Evolutionary conservation across 2,888 invertebrate genomes (phyloP), one percentile per base, ranked within the genome.

Genomic region (Eurytoma californica): DNA sequence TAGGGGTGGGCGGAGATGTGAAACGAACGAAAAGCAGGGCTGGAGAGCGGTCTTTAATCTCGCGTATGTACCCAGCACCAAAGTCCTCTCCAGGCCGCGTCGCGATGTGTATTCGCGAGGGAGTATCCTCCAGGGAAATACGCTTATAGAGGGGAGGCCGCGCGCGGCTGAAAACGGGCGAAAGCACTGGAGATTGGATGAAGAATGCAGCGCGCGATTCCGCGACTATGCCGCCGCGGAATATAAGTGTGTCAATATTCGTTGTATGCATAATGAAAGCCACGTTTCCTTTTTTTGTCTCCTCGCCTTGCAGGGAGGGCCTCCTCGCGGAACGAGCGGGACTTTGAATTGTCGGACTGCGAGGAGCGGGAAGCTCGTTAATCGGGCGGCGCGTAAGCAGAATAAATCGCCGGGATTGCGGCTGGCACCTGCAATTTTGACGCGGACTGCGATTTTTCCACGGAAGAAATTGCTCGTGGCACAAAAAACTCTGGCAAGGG

Each of bases 101-200:
- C 57, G 47, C 72, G 57, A 24, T 47, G 69, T 47, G 70, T 47
- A 57, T 39, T 61, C 67, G 72, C 78, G 77, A 69, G 72, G 78
- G 77, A 77, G 79, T 78, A 81, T 78, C 78, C 83, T 79, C 83
- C 60, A 49, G 83, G 82, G 82, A 83, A 82, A 83, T 79, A 82
- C 79, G 81, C 72, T 82, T 82, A 39, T 39, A 82, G 77, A 78
- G 82, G 79, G 77, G 72, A 57, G 16, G 24, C 24, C 24, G 24
- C 24, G 24, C 68, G n/a, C 65, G 53, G 28, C 78, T 74, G 73
- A 73, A 74, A 61, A 55, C 28, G 51, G 47, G 30, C 58, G 57
- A 77, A 72, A 73, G 72, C 5, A 16, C 9, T 73, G 75, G 75
- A 63, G 53, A 67, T 78, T 73, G 58, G 12, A 55, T 39, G 51